Evolutionary conservation across 2,888 invertebrate species (phyloP).

Genomic region (Trachelus tabidus): DNA sequence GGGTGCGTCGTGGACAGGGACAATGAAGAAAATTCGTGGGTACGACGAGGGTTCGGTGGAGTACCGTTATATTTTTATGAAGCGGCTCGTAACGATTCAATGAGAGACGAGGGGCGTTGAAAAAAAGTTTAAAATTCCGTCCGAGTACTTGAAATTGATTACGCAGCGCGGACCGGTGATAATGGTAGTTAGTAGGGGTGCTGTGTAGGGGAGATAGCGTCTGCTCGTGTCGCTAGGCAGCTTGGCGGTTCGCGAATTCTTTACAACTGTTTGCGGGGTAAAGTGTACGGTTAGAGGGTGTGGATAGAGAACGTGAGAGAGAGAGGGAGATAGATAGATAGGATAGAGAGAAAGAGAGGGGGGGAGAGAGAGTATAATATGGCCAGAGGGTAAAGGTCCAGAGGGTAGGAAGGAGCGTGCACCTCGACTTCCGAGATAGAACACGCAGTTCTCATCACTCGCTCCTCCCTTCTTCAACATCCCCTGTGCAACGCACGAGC

Average conservation of each 20-base stretch:
- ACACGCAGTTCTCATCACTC: slow-evolving; percentile 44
- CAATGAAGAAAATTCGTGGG: too few species aligned
- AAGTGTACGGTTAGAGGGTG: slow-evolving; percentile 12
- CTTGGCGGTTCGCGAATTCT: slow-evolving; percentile 49
- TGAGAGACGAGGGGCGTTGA: slow-evolving; percentile 11
- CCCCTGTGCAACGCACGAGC: slow-evolving; percentile 23
- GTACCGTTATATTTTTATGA: neutral
- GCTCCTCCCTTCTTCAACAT: slow-evolving; percentile 21
- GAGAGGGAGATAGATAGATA: too few species aligned
- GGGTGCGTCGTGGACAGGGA: too few species aligned
- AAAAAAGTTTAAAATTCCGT: slow-evolving; percentile 46
- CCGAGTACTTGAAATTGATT: slow-evolving; percentile 47
- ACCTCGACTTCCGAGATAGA: slow-evolving; percentile 52
- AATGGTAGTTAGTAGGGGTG: slow-evolving; percentile 50
- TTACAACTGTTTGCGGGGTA: slow-evolving; percentile 59
- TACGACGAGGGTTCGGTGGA: neutral
- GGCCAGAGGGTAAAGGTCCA: too few species aligned
- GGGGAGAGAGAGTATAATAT: too few species aligned
- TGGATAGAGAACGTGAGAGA: too few species aligned
- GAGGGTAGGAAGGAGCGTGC: slow-evolving; percentile 33
- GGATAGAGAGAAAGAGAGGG: too few species aligned
- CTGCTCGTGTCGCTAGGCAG: slow-evolving; percentile 22
- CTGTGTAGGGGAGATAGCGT: slow-evolving; percentile 55
- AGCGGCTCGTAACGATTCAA: neutral
- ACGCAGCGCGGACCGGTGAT: slow-evolving; percentile 45